phyloP scores from a whole-genome alignment of 2,888 invertebrate species.

The Xylophagus ater region DNA sequence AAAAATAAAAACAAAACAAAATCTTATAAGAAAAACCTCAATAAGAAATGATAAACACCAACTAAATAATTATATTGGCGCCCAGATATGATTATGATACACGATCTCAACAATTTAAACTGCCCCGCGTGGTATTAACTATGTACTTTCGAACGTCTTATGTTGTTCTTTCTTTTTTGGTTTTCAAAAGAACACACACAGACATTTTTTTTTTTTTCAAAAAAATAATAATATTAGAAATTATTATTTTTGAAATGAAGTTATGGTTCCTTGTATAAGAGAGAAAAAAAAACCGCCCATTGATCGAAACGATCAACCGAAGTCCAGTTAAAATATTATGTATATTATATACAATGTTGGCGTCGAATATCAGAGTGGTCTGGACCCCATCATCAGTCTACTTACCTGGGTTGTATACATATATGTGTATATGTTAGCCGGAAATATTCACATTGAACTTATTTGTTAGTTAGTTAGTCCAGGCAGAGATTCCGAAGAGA shows the following conservation, averaged over 20 bases:
- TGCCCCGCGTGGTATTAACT: conserved; percentile 9
- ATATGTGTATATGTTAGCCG: not conserved
- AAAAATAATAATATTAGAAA: too few relatives aligned
- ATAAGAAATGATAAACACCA: conserved; percentile 17
- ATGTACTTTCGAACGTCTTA: too few relatives aligned
- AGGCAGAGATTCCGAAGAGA: not conserved
- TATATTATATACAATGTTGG: not conserved
- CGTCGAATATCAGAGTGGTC: not conserved
- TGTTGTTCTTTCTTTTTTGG: too few relatives aligned
- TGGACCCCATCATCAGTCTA: not conserved
- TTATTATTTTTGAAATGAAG: too few relatives aligned
- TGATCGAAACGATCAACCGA: too few relatives aligned
- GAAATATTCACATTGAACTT: not conserved
- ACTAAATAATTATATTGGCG: conserved; percentile 20
- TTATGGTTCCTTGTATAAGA: not conserved
- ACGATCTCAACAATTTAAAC: conserved; percentile 15
- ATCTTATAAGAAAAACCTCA: conserved; percentile 2
- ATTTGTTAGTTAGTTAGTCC: not conserved
- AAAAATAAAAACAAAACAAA: not conserved
- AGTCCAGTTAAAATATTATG: not conserved
- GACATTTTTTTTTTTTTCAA: too few relatives aligned
- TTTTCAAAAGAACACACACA: too few relatives aligned
- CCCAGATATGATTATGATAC: conserved; percentile 19
- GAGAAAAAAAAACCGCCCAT: not conserved
- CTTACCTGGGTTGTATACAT: not conserved